phyloP scores from a whole-genome alignment of 2,888 invertebrate genomes.

The Phyllotreta striolata region DNA sequence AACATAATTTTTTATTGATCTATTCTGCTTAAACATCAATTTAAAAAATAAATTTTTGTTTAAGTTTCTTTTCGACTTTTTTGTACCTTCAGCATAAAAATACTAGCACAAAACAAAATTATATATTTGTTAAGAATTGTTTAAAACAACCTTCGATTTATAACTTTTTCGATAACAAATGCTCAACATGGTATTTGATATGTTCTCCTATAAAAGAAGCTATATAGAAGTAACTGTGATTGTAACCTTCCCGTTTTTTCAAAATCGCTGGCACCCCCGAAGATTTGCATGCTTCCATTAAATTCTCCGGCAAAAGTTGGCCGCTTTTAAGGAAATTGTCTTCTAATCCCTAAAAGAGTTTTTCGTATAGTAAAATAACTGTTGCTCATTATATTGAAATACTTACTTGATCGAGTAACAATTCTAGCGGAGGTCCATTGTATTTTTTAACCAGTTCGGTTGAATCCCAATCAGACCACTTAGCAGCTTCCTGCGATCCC shows the following conservation, averaged over 20 bases:
- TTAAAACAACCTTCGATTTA: slow-evolving; percentile 6
- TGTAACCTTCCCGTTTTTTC: slow-evolving; percentile 84
- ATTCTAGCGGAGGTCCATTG: slow-evolving; percentile 80
- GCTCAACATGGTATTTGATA: slow-evolving; percentile 85
- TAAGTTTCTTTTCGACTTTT: too few relatives aligned
- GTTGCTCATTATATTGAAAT: slow-evolving; percentile 5
- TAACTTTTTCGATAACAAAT: slow-evolving; percentile 62
- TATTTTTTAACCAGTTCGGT: slow-evolving; percentile 83
- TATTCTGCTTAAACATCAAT: slow-evolving; percentile 1
- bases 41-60: too few relatives aligned
- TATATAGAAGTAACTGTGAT: slow-evolving; percentile 95
- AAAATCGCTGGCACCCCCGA: slow-evolving; percentile 74
- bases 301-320: slow-evolving; percentile 85
- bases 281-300: slow-evolving; percentile 76
- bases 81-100: background rate
- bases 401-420: slow-evolving; percentile 88
- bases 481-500: slow-evolving; percentile 69
- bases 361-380: slow-evolving; percentile 12
- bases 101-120: background rate
- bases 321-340: slow-evolving; percentile 81
- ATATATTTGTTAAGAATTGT: slow-evolving; percentile 10
- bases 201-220: slow-evolving; percentile 93
- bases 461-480: slow-evolving; percentile 90
- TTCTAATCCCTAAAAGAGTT: slow-evolving; percentile 72
- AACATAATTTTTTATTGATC: slow-evolving; percentile 1